Percentiles rank a stretch among this genome's conserved stretches.
phyloP scores from a whole-genome alignment of 2,113 vertebrate genomes.

The Tympanuchus pallidicinctus region DNA sequence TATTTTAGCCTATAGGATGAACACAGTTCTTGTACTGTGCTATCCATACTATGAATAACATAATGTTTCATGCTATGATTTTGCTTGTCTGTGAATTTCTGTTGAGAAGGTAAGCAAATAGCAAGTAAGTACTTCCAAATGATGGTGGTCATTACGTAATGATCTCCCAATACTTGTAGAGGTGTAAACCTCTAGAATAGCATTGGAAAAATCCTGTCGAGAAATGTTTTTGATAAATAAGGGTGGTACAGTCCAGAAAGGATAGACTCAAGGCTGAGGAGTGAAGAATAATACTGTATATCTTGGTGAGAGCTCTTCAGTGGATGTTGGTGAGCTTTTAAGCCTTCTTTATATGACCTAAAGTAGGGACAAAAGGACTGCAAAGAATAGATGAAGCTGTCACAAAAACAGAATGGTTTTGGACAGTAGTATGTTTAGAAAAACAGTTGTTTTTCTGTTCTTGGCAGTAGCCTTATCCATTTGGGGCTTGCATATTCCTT shows the following conservation, averaged over 20 bases:
- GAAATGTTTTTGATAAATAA: not conserved
- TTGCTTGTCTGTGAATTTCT: not conserved
- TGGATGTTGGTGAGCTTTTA: not conserved
- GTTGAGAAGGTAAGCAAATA: not conserved
- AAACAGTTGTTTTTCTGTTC: not conserved
- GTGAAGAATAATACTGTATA: not conserved
- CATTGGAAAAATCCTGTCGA: not conserved
- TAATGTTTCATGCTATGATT: not conserved
- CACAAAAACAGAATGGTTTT: not conserved
- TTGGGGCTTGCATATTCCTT: not conserved
- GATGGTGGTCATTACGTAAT: not conserved
- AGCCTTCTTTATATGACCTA: not conserved
- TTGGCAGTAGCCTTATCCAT: not conserved
- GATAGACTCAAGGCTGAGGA: not conserved
- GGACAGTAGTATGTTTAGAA: not conserved
- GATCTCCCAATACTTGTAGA: not conserved
- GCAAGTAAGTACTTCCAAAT: not conserved
- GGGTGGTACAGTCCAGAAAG: not conserved
- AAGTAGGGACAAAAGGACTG: not conserved
- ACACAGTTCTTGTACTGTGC: not conserved
- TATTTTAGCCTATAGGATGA: not conserved
- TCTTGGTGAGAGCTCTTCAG: not conserved
- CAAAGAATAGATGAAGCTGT: not conserved
- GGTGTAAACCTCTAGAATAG: not conserved
- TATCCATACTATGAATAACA: not conserved